Evolutionary conservation across 64 coral and sea anemone species (phyloP), one percentile per base, ranked within the genome.

Genomic region (Stichodactyla mertensii): DNA sequence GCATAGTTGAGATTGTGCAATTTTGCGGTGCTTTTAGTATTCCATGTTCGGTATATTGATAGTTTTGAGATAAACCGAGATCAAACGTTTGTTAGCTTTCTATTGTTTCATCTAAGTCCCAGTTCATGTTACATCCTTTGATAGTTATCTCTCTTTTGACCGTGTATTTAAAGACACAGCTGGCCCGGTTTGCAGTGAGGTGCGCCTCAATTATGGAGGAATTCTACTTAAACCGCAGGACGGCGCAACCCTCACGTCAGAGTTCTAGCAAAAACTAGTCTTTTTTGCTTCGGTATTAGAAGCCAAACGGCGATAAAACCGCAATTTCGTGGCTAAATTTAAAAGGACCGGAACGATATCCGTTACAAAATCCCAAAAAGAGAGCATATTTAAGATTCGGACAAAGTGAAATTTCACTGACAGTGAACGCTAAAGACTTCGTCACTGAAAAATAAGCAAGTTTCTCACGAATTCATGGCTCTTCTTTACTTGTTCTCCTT

Each of bases 101-200:
- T 74, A 74, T 74, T 74, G 69, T 74, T 31, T 9, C 24, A 74
- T 10, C 26, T 74, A 31, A 36, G 24, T 74, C 69, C n/a, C 26
- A 74, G 69, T 31, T 74, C 69, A 74, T 74, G 12, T 74, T 74
- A 28, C 69, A 74, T 4, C 69, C 26, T 74, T 74, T 74, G 69
- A 74, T 74, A 31, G 19, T n/a, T 6, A 66, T 66, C 62, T 66
- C 26, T 27, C 22, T 26, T 0, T 74, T 74, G 12, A 4, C 24
- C 23, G 69, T 27, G 69, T 27, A 10, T 71, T 27, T 11, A 11
- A 23, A n/a, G 69, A 31, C 4, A 74, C 69, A 10, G n/a, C 10
- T 31, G 26, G 69, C 27, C 7, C 22, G 10, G 69, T 74, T n/a
- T 23, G 12, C 24, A n/a, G n/a, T n/a, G n/a, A n/a, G n/a, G n/a